Base-by-base conservation (phyloP, 2,888 invertebrate genomes). In the Mechanitis messenoides region DNA sequence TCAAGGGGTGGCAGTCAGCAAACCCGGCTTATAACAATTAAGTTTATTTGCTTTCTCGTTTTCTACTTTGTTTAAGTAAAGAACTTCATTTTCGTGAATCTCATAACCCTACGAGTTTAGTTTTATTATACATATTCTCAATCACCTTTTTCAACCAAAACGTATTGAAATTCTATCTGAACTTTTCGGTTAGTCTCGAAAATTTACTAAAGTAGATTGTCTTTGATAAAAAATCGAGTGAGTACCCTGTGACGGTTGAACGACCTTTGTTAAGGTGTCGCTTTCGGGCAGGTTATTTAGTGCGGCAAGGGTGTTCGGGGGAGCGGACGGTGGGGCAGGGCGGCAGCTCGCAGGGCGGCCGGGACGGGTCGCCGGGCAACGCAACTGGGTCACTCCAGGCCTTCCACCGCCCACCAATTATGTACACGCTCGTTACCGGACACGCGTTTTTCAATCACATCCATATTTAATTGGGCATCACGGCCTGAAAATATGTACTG, bases 401-500 rank as follows among this genome's bases (percentile, higher is more conserved):
- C 84, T 75, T 77, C 81, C 79, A 77, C 78, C 84, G 74, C 89
- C 89, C 83, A 85, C 88, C 89, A 90, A 90, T 90, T 89, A 90
- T 85, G 84, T 87, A 92, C 90, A 87, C 87, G 88, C 88, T 89
- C 88, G 90, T 89, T 90, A 89, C 88, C 86, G 89, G 90, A 89
- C 90, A 89, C 89, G 89, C 90, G 90, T 90, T 90, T 90, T 90
- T 90, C 90, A 88, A 90, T 90, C 90, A 88, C 88, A 90, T 90
- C 87, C 90, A 89, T 90, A 90, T 89, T 90, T 90, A 90, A 90
- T 90, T 90, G 90, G 88, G 87, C 87, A 86, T 87, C 87, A 83
- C 83, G 81, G 84, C 82, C 87, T 84, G 84, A 83, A 88, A 89
- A 87, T 87, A 80, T 87, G 80, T 88, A 83, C 81, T 80, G 78